Conservation (phyloP, 2,113 vertebrate species). For the Eulemur macaco region DNA sequence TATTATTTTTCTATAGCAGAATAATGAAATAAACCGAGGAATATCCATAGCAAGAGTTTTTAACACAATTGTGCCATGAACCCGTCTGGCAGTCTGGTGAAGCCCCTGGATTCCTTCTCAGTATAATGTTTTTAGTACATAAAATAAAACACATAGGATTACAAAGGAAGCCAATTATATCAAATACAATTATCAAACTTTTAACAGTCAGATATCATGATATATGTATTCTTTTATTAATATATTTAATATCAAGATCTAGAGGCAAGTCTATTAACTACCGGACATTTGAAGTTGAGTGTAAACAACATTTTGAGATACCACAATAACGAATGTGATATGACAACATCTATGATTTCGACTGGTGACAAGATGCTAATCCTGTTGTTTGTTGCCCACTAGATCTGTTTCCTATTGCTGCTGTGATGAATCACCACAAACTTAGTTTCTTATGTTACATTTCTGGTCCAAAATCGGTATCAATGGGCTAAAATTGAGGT, state of each 20-base stretch:
- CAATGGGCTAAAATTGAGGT: neutral
- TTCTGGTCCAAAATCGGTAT: neutral
- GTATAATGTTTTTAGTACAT: neutral
- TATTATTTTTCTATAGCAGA: neutral
- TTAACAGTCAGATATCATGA: neutral
- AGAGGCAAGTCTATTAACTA: neutral
- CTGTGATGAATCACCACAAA: neutral
- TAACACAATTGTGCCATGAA: neutral
- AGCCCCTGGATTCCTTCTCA: neutral
- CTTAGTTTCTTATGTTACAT: neutral
- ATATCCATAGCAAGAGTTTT: neutral
- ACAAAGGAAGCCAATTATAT: neutral
- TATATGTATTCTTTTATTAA: neutral
- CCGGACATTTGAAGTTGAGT: neutral
- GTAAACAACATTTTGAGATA: slow-evolving; percentile 7
- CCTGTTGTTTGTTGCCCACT: neutral
- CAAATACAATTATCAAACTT: neutral
- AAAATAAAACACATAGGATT: neutral
- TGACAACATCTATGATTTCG: neutral
- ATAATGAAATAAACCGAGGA: neutral
- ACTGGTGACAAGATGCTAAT: neutral
- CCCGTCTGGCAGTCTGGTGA: neutral
- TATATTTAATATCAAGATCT: neutral
- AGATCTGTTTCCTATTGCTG: neutral
- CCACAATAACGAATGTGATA: neutral